Evolutionary conservation across 1,140 invertebrate genomes (phyloP).

Genomic region (Tribolium madens): DNA sequence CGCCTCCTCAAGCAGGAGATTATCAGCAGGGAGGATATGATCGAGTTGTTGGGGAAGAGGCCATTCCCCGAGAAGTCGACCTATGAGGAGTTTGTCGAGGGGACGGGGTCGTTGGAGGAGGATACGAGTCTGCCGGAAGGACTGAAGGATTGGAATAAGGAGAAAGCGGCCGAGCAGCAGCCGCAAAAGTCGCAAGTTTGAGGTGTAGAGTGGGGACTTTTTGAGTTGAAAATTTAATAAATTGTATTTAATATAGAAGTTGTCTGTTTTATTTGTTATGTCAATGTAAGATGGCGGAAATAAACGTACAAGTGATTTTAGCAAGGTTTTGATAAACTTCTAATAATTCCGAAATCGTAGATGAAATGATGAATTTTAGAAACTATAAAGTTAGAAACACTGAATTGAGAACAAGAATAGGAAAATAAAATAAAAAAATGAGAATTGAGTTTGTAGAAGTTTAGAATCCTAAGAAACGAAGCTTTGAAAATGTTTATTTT

Average conservation of each 20-base stretch:
- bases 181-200: background rate
- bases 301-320: no score
- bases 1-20: constrained; percentile 95
- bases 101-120: constrained; percentile 97
- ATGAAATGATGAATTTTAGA: no score
- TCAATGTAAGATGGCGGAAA: no score
- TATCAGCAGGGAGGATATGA: constrained; percentile 97
- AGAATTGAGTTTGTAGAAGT: no score
- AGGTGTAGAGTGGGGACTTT: constrained; percentile 6
- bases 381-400: no score
- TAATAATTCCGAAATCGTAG: no score
- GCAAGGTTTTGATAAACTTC: no score
- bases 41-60: constrained; percentile 92
- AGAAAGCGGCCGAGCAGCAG: constrained; percentile 61
- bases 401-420: no score
- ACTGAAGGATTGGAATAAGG: constrained; percentile 94
- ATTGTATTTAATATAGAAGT: background rate
- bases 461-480: no score
- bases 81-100: constrained; percentile 99
- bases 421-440: no score
- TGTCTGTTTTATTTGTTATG: no score
- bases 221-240: background rate
- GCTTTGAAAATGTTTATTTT: no score
- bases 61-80: constrained; percentile 99
- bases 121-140: constrained; percentile 96